A percentile compares a stretch with the other conserved stretches of the same genome.
phyloP scores from a whole-genome alignment of 2,888 invertebrate genomes.

The Deilephila elpenor region DNA sequence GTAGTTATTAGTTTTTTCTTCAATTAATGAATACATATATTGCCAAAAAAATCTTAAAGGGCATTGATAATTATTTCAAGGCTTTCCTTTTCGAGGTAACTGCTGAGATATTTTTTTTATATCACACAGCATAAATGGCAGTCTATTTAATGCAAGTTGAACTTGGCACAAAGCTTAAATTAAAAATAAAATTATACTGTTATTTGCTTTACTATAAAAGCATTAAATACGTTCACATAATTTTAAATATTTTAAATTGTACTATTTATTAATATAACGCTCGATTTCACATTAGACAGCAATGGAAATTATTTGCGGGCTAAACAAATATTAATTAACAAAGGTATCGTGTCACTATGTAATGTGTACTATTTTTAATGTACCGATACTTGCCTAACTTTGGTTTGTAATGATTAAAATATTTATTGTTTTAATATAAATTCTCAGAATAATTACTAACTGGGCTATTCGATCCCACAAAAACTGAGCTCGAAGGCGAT shows the following conservation, averaged over 20 bases:
- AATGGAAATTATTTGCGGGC: not conserved
- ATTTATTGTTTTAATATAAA: too few species aligned
- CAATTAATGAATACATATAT: too few species aligned
- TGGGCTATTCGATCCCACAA: too few species aligned
- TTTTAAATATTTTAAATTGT: not conserved
- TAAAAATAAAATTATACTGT: not conserved
- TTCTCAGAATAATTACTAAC: too few species aligned
- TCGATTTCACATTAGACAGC: not conserved
- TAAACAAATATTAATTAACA: not conserved
- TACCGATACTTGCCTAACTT: not conserved
- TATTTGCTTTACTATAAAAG: not conserved
- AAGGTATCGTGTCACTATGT: not conserved
- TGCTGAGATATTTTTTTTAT: not conserved
- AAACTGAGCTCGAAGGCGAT: too few species aligned
- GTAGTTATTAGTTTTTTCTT: too few species aligned
- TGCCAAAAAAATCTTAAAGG: too few species aligned
- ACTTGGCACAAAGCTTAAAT: not conserved
- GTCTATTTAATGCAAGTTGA: not conserved
- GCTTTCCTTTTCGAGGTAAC: not conserved
- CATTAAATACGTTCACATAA: not conserved
- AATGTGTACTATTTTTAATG: too few species aligned
- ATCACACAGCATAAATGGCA: not conserved
- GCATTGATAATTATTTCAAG: too few species aligned
- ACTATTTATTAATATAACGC: constrained; percentile 11
- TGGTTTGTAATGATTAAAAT: too few species aligned